These are phyloP conservation scores for Cantharis lateralis DNA, from an alignment of 2,888 invertebrate genomes.

Conservation along the genomic window DNA sequence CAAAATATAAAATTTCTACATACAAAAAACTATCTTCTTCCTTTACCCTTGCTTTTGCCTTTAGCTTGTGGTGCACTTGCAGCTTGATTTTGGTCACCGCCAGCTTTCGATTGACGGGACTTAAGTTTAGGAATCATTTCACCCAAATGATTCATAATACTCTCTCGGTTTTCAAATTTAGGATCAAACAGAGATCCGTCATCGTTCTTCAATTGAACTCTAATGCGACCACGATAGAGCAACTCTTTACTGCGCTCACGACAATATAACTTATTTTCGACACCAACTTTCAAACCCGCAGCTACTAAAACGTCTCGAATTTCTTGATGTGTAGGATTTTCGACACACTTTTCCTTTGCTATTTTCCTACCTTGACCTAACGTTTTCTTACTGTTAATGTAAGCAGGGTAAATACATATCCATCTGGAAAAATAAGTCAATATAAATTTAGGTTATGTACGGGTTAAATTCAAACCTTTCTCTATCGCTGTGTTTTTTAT, in stretches of 20 bases:
- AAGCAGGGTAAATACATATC: conserved; percentile 97
- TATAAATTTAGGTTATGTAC: conserved; percentile 22
- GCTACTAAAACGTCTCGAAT: conserved; percentile 90
- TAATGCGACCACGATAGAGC: conserved; percentile 81
- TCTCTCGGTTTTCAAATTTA: conserved; percentile 75
- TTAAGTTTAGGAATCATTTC: conserved; percentile 91
- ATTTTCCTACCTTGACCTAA: conserved; percentile 87
- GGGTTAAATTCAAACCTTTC: conserved; percentile 63
- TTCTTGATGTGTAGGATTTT: conserved; percentile 94
- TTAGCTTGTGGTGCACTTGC: conserved; percentile 42
- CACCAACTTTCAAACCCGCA: conserved; percentile 81
- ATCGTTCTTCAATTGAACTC: conserved; percentile 91
- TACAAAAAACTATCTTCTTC: conserved; percentile 30
- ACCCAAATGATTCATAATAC: conserved; percentile 77
- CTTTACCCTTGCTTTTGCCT: conserved; percentile 47
- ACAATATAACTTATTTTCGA: conserved; percentile 92
- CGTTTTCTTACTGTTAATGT: conserved; percentile 92
- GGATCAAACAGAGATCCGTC: conserved; percentile 77
- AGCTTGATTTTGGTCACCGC: conserved; percentile 44
- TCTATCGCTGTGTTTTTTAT: conserved; percentile 79
- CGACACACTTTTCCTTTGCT: conserved; percentile 83
- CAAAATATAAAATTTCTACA: background rate
- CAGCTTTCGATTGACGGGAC: conserved; percentile 67
- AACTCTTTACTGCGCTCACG: conserved; percentile 91
- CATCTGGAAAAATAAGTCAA: conserved; percentile 65